Evolutionary conservation across 2,797 vertebrate species (phyloP), one percentile per base, ranked within the genome.

Genomic region (Tokudaia tokunoshimensis): DNA sequence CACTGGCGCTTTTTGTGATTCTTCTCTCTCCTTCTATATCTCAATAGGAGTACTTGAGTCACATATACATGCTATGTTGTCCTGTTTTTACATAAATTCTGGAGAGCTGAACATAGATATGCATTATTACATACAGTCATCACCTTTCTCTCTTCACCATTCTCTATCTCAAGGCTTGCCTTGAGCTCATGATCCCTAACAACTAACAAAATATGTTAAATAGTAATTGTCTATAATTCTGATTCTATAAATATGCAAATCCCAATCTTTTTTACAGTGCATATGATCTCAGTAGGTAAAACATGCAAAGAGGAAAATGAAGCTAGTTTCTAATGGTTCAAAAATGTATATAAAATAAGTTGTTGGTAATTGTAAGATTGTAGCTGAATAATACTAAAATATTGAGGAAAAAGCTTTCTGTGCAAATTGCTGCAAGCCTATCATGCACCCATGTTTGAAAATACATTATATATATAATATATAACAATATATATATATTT

Each of bases 311-410:
- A 72, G 31, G 26, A 92, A 92, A 93, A 88, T 70, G 37, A 72
- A 93, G 61, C 13, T 87, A 82, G 41, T 37, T 67, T 13, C n/a
- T 84, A 79, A 79, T 57, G 63, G 50, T 6, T 96, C 72, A 92
- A 78, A 37, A 37, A 50, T 75, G n/a, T 76, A 50, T 55, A 52
- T 74, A 65, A 65, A 15, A 72, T 93, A 12, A 85, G 24, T 70
- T 3, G 34, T 70, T 75, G 24, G 67, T 76, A 63, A 82, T 59
- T 83, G 24, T 47, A 89, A 61, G 63, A 79, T 89, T 55, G 37
- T 29, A 52, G 59, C 26, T 75, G 31, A 88, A 17, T 41, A 74
- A 74, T 74, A 41, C 19, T 74, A 74, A 22, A 74, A 74, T 83
- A 70, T 70, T 41, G 41, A 47, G 70, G 61, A 34, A 90, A 19